These are phyloP conservation scores for Onthophagus sagittarius DNA, from an alignment of 2,888 invertebrate genomes.

Conservation along the genomic window DNA sequence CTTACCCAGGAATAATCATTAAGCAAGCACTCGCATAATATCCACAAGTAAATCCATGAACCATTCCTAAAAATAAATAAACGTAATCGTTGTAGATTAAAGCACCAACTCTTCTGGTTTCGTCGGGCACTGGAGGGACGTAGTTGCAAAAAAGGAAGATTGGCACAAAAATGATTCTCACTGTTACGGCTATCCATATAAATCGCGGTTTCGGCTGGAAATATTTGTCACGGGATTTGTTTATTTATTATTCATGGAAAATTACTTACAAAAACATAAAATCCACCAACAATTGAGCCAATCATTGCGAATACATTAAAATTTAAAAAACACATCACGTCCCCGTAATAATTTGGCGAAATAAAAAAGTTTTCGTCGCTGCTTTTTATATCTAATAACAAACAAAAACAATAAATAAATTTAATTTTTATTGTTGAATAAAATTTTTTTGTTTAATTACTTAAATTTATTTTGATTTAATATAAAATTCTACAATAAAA, in stretches of 20 bases:
- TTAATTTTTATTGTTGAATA: neutral
- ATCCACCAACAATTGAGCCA: constrained; percentile 81
- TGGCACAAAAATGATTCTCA: constrained; percentile 79
- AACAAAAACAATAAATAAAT: neutral
- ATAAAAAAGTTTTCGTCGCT: constrained; percentile 55
- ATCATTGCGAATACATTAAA: constrained; percentile 92
- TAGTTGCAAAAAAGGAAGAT: constrained; percentile 91
- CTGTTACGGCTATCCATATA: constrained; percentile 65
- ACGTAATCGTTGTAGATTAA: constrained; percentile 70
- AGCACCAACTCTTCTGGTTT: constrained; percentile 65
- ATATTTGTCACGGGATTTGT: neutral
- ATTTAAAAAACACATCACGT: constrained; percentile 84
- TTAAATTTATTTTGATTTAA: too few relatives aligned
- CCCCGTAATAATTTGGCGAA: constrained; percentile 58
- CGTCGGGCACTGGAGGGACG: constrained; percentile 50
- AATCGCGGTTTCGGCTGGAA: constrained; percentile 75
- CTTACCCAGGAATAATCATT: constrained; percentile 90
- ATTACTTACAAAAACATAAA: constrained; percentile 68
- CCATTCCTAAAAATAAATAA: constrained; percentile 69
- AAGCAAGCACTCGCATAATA: constrained; percentile 88
- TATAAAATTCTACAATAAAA: too few relatives aligned
- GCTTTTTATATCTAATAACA: constrained; percentile 53
- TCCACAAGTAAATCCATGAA: constrained; percentile 85
- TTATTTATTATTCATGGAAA: neutral
- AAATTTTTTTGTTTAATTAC: constrained; percentile 11